Evolutionary conservation across 2,888 invertebrate genomes (phyloP), one percentile per base, ranked within the genome.

Genomic region (Papilio elwesi): DNA sequence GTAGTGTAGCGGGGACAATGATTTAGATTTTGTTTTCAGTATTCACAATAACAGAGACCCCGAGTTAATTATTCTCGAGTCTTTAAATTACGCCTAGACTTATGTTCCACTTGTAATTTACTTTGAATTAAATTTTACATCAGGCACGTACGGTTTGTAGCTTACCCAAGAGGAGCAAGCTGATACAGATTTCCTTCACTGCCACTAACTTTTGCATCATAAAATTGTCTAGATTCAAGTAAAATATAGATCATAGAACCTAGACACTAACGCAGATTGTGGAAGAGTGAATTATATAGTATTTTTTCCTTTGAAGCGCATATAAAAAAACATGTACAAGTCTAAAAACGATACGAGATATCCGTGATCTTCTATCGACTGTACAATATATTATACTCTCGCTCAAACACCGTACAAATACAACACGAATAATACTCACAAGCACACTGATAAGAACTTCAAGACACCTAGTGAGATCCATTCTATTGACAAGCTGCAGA

Each of bases 391-490:
- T 6, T 51, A 12, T 51, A 13, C 13, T 13, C 51, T 13, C 13
- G 13, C 51, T 51, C 12, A 51, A 51, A 13, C 51, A n/a, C n/a
- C n/a, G n/a, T n/a, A n/a, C n/a, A n/a, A n/a, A n/a, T 0, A 51
- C 13, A 6, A 51, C 13, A 51, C 7, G 7, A 65, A 62, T 69
- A 13, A 38, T 73, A 89, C 93, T 91, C 78, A 93, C 93, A 93
- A 93, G 74, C 91, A 92, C 53, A 92, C 88, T 13, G 91, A 88
- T 0, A 92, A 70, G 77, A 94, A 92, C 80, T 93, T 93, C 51
- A 90, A 79, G 0, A 90, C 68, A 0, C 86, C 92, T 9, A 94
- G 76, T 73, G 89, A 79, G 59, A 91, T 84, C 92, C 93, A 92
- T 76, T 91, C 90, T 0, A 89, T 87, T 0, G 91, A 86, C 12